Evolutionary conservation across 2,113 vertebrate species (phyloP), one percentile per base, ranked within the genome.

Genomic region (Myiozetetes cayanensis): DNA sequence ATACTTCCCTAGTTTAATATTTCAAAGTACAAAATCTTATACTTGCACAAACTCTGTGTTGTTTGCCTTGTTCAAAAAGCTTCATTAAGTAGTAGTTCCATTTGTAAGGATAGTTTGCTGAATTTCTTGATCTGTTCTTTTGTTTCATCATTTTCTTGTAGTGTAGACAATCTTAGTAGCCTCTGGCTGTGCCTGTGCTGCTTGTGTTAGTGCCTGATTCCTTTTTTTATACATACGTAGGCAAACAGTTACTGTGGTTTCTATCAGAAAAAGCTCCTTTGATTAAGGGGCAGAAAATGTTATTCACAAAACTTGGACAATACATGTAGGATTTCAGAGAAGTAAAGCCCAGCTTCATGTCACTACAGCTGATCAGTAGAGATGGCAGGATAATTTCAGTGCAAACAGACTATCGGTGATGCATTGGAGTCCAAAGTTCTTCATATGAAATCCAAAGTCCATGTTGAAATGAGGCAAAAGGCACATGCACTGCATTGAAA

Each of bases 231-330:
- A 49, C 30, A 17, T 71, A 81, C 89, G 56, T 87, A 93, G 94
- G 92, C 87, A 96, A 95, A 95, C 30, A 56, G 72, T 76, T 56
- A 30, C 72, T 85, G 65, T 92, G 92, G 71, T 93, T 95, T 92
- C 85, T 95, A 61, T 87, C 89, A 83, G 46, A 82, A 97, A 80
- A 93, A 91, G 73, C 58, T 78, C 78, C 35, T 67, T 33, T 90
- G 50, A 52, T 52, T 52, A 80, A 74, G 35, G n/a, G 47, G 44
- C 30, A 67, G 61, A 67, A 94, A 90, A 80, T 79, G 65, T 90
- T 91, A 84, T 31, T 75, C 83, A 79, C 39, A 53, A n/a, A 79
- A 63, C 52, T 63, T 62, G 9, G 39, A 85, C 72, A 82, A 66
- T 35, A 41, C 49, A 37, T 9, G 49, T 39, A 86, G 50, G 15